Base-by-base conservation (phyloP, 2,113 vertebrate genomes). In the Scortum barcoo region DNA sequence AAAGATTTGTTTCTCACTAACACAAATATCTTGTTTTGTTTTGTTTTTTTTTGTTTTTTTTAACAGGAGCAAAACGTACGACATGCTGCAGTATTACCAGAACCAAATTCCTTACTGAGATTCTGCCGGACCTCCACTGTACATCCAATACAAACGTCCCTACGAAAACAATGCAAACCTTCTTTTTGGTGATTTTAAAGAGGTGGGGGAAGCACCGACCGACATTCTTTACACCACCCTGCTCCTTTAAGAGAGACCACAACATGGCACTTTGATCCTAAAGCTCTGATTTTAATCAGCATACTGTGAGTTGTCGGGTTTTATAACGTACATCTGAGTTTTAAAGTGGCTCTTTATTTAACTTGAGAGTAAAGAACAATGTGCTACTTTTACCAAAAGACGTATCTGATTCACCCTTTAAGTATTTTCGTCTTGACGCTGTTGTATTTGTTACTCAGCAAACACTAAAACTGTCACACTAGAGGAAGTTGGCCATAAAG, bases 71-170 rank as follows among this genome's bases (percentile, higher is more conserved):
- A 97, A 97, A 88, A 99, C 98, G 0, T 99, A 99, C 0, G 98
- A 99, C 93, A 99, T 99, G 97, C 98, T 99, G 92, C 98, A 99
- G 95, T 99, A 97, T 93, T 99, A 99, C 95, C 98, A 99, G 93
- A 99, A 99, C 63, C 98, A 99, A 90, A 99, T 99, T 71, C 98
- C 98, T 0, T 99, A 99, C 95, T 99, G 93, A 97, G 68, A 74
- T n/a, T 2, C 70, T 8, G n/a, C 60, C 26, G 9, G 62, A 66
- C 36, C 28, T 36, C 19, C 28, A 4, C 73, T 74, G 79, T 56
- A n/a, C 57, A 44, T 68, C 68, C 24, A 50, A 33, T 6, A 24
- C 58, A 30, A 76, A 40, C 38, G 7, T 26, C 73, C 44, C 73
- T 2, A 51, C 74, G 16, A 44, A 12, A 84, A 74, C 83, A 76